phyloP scores from a whole-genome alignment of 2,888 invertebrate species.

The Ophion ellenae region DNA sequence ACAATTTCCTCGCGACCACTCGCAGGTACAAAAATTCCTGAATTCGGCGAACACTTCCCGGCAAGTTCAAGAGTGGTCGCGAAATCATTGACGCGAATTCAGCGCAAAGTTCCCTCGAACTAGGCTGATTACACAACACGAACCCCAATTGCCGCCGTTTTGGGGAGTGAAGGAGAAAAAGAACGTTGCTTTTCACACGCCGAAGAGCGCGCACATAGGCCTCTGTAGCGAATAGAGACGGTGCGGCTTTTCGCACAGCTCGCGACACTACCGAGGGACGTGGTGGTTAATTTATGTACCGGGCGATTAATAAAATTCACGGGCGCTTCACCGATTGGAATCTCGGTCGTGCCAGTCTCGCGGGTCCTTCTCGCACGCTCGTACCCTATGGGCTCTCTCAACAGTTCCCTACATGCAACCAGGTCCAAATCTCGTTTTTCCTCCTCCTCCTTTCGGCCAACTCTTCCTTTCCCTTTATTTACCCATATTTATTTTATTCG shows the following conservation, averaged over 20 bases:
- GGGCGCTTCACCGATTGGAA: constrained; percentile 74
- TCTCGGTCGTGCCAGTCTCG: constrained; percentile 66
- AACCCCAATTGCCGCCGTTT: not conserved
- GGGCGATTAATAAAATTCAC: constrained; percentile 78
- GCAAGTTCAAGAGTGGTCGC: too few relatives aligned
- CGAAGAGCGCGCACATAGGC: constrained; percentile 14
- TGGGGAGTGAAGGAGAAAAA: constrained; percentile 14
- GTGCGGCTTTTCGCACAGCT: constrained; percentile 65
- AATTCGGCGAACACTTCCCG: too few relatives aligned
- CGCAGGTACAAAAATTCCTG: too few relatives aligned
- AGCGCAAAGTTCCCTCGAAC: too few relatives aligned
- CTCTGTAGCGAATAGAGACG: constrained; percentile 36
- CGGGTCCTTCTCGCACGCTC: constrained; percentile 35
- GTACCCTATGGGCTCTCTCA: constrained; percentile 17
- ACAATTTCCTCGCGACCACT: too few relatives aligned
- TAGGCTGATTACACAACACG: not conserved
- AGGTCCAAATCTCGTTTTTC: constrained; percentile 51
- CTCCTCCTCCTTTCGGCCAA: constrained; percentile 29
- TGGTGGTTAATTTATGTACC: constrained; percentile 76
- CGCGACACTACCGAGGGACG: constrained; percentile 59
- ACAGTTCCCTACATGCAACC: constrained; percentile 5
- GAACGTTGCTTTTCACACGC: constrained; percentile 9
- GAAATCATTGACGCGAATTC: too few relatives aligned
- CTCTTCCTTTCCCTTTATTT: constrained; percentile 57
- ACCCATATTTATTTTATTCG: constrained; percentile 62